Base-by-base conservation (phyloP, 2,888 invertebrate genomes). In the Eupithecia subfuscata region DNA sequence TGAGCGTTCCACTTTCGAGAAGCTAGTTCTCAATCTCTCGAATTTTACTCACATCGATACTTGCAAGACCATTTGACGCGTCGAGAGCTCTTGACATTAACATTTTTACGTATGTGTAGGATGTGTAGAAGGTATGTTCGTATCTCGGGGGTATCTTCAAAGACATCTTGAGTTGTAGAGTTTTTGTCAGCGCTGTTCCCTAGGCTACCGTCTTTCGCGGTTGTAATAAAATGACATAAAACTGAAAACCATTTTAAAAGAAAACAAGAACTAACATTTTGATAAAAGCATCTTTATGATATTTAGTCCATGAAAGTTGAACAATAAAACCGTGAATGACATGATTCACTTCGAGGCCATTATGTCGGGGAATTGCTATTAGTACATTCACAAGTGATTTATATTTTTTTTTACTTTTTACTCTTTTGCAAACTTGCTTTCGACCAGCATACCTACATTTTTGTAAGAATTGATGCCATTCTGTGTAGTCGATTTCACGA, bases 311-410 rank as follows among this genome's bases (percentile, higher is more conserved):
- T 18, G 45, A 73, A 75, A 70, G 52, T 73, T 52, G 48, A 68
- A 69, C 63, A 76, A 48, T 68, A 56, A 71, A 73, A 71, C 69
- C 9, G n/a, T 16, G 34, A 76, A 70, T 70, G 67, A 71, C 60
- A 69, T 76, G 74, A 76, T 70, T 78, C 73, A 79, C n/a, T 43
- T 65, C 6, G 56, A 74, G 63, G 22, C 71, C 74, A 78, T 71
- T 74, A 77, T 77, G 74, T 72, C 74, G 52, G 75, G 71, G 79
- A 81, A 81, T 68, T 78, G 75, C 73, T 78, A 22, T 60, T 60
- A 25, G 60, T 8, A 60, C 60, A 60, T 76, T 78, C 76, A 79
- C 63, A 75, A 81, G 76, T 82, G 78, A 84, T 83, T 82, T 82
- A 85, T n/a, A 78, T 77, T 69, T 78, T 84, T 80, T 9, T 79